Conservation (phyloP, 2,888 invertebrate species). For the Microplitis deprimator region DNA sequence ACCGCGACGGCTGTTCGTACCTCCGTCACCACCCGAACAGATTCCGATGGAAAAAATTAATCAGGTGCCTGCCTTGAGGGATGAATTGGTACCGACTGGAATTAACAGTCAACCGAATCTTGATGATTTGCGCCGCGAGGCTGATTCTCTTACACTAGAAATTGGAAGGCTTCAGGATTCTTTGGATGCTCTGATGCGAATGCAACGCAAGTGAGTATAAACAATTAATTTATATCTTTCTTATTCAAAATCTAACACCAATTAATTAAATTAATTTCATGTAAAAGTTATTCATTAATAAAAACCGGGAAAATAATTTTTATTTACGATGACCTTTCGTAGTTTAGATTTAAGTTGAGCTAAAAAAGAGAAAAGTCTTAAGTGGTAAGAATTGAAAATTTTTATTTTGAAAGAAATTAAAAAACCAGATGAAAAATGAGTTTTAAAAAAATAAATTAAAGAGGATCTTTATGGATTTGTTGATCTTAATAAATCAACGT, state of each 20-base stretch:
- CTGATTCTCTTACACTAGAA: constrained; percentile 74
- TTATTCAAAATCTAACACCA: too few relatives aligned
- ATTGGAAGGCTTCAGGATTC: constrained; percentile 89
- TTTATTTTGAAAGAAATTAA: too few relatives aligned
- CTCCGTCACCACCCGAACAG: constrained; percentile 77
- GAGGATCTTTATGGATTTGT: too few relatives aligned
- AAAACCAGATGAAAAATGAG: too few relatives aligned
- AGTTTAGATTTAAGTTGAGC: too few relatives aligned
- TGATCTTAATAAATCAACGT: too few relatives aligned
- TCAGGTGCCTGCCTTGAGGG: constrained; percentile 80
- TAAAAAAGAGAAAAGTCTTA: too few relatives aligned
- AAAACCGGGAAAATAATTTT: too few relatives aligned
- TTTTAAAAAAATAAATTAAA: too few relatives aligned
- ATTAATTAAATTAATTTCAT: neutral
- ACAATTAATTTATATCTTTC: constrained; percentile 15
- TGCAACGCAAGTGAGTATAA: constrained; percentile 80
- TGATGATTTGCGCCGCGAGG: constrained; percentile 87
- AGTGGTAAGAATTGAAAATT: too few relatives aligned
- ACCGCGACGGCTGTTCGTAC: constrained; percentile 77
- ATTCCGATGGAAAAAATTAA: constrained; percentile 61
- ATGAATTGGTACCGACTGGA: constrained; percentile 86
- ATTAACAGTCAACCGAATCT: constrained; percentile 83
- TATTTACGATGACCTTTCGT: too few relatives aligned
- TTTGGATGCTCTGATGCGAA: constrained; percentile 85
- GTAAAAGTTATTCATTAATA: too few relatives aligned